Evolutionary conservation across 2,888 invertebrate species (phyloP).

Genomic region (Hermaeophaga mercurialis): DNA sequence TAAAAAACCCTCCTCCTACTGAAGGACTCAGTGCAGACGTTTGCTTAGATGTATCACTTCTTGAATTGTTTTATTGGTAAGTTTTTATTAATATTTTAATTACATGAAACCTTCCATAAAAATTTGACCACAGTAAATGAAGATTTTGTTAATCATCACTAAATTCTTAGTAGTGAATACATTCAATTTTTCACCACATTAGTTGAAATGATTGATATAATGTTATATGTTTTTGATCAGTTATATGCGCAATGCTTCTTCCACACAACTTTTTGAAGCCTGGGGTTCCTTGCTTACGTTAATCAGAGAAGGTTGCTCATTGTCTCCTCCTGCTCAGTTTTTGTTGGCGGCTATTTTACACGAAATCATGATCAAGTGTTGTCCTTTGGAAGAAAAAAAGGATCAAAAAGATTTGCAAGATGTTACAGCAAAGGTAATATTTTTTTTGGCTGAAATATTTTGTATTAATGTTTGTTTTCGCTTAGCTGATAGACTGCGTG

Average conservation of each 20-base stretch:
- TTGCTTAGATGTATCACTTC: conserved; percentile 76
- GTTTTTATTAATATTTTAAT: conserved; percentile 19
- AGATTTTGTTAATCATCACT: too few species aligned
- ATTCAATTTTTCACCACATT: too few species aligned
- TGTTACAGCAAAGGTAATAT: conserved; percentile 66
- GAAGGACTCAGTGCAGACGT: conserved; percentile 65
- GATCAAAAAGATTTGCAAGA: conserved; percentile 82
- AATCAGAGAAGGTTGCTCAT: conserved; percentile 73
- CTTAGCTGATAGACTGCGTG: conserved; percentile 75
- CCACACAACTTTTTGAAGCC: conserved; percentile 74
- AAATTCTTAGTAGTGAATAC: too few species aligned
- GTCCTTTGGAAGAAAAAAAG: conserved; percentile 76
- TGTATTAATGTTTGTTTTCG: background rate
- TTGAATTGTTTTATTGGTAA: conserved; percentile 79
- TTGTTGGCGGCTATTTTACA: conserved; percentile 77
- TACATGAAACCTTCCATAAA: too few species aligned
- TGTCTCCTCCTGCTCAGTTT: conserved; percentile 79
- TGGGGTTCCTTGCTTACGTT: conserved; percentile 79
- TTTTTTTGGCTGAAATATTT: background rate
- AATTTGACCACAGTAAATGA: too few species aligned
- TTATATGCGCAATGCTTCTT: conserved; percentile 70
- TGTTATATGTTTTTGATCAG: conserved; percentile 41
- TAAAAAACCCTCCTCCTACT: conserved; percentile 74
- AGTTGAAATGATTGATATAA: too few species aligned
- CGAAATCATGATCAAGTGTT: conserved; percentile 81